Percentiles rank a stretch among this genome's conserved stretches.
Conservation (phyloP, 2,113 vertebrate genomes). For the Pipra filicauda region DNA sequence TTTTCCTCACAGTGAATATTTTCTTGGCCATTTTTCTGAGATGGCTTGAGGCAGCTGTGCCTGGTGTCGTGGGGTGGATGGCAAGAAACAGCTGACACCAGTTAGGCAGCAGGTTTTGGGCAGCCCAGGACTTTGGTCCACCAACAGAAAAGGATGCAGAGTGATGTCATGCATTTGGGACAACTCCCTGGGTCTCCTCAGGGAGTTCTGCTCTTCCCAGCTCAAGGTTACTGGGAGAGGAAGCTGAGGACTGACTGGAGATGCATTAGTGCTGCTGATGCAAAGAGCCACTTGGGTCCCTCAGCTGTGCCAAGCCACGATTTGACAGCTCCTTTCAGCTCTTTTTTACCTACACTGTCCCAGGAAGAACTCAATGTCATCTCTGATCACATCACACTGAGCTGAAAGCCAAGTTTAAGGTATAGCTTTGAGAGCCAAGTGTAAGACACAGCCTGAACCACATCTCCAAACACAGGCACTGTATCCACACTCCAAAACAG, state of each 20-base stretch:
- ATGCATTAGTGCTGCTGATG: background rate
- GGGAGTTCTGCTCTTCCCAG: background rate
- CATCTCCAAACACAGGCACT: background rate
- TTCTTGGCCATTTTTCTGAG: background rate
- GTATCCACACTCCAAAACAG: background rate
- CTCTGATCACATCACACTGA: background rate
- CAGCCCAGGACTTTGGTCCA: background rate
- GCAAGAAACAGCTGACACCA: rapidly evolving
- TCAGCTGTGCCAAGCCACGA: background rate
- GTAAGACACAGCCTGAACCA: background rate
- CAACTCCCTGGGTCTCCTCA: background rate
- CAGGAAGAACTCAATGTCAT: background rate
- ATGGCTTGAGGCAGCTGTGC: background rate
- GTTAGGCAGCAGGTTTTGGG: background rate
- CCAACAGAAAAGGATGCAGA: background rate
- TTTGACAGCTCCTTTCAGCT: background rate
- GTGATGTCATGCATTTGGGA: background rate
- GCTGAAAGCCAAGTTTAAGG: background rate
- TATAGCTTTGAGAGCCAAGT: background rate
- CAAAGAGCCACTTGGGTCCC: background rate
- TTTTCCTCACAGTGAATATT: background rate
- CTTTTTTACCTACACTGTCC: background rate
- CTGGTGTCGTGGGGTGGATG: rapidly evolving
- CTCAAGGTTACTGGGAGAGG: background rate
- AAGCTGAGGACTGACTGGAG: background rate